phyloP scores from a whole-genome alignment of 2,797 vertebrate genomes.

The Spea hammondii region DNA sequence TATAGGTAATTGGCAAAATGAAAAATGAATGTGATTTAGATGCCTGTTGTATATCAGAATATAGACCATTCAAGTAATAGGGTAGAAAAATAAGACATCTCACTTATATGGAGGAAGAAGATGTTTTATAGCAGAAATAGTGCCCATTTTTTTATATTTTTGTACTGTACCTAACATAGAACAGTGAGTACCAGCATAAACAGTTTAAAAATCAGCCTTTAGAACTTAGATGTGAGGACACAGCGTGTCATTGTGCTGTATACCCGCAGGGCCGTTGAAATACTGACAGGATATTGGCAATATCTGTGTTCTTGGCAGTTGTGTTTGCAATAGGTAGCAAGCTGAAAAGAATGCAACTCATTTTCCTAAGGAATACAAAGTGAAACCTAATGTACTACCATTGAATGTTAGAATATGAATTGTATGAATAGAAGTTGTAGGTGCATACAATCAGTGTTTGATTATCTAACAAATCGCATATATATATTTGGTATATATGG shows the following conservation, averaged over 20 bases:
- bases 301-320: not conserved
- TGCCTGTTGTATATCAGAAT: slow-evolving; percentile 2
- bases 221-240: not conserved
- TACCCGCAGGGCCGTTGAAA: not conserved
- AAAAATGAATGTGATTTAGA: not conserved
- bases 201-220: not conserved
- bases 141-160: too few relatives aligned
- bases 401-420: too few relatives aligned
- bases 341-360: not conserved
- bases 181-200: too few relatives aligned
- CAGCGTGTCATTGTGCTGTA: not conserved
- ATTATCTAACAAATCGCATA: too few relatives aligned
- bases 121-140: too few relatives aligned
- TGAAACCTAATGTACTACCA: too few relatives aligned
- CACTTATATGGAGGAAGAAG: too few relatives aligned
- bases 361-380: too few relatives aligned
- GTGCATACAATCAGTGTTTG: too few relatives aligned
- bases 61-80: not conserved
- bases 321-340: not conserved
- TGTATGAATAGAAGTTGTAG: too few relatives aligned
- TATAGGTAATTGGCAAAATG: slow-evolving; percentile 11
- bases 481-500: too few relatives aligned
- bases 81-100: not conserved
- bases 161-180: too few relatives aligned
- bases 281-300: slow-evolving; percentile 36